Evolutionary conservation across 2,113 vertebrate genomes (phyloP).

Genomic region (Panthera leo): DNA sequence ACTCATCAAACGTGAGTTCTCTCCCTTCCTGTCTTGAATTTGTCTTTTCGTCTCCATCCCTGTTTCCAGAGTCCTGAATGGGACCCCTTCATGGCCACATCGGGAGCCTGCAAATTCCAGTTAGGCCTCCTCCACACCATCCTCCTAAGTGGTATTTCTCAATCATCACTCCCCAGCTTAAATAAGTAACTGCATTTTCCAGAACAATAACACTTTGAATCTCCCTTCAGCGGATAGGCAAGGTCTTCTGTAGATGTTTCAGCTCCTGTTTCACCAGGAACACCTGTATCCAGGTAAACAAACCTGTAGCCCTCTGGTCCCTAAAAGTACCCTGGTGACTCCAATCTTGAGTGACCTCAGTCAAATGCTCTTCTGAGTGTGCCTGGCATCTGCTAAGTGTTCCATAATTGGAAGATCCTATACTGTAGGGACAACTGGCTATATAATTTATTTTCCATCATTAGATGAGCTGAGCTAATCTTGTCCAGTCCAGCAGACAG

Average conservation of each 20-base stretch:
- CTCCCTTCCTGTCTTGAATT: neutral
- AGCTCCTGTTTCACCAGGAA: neutral
- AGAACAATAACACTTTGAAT: neutral
- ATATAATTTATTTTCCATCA: neutral
- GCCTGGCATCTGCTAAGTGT: neutral
- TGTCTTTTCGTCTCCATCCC: neutral
- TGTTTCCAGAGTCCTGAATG: neutral
- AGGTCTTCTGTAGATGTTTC: too few species aligned
- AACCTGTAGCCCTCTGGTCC: rapidly evolving
- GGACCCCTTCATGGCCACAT: neutral
- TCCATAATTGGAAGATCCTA: neutral
- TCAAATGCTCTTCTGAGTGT: neutral
- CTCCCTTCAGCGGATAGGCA: neutral
- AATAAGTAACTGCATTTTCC: neutral
- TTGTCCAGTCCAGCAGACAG: neutral
- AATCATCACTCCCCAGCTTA: neutral
- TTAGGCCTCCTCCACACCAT: neutral
- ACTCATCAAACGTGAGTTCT: neutral
- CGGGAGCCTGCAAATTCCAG: neutral
- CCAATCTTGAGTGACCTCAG: neutral
- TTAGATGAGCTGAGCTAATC: neutral
- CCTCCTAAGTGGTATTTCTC: neutral
- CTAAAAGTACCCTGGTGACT: neutral
- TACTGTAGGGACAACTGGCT: neutral
- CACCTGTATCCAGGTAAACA: rapidly evolving